Base-by-base conservation (phyloP, 2,797 vertebrate species). In the Dendrocincla tyrannina region DNA sequence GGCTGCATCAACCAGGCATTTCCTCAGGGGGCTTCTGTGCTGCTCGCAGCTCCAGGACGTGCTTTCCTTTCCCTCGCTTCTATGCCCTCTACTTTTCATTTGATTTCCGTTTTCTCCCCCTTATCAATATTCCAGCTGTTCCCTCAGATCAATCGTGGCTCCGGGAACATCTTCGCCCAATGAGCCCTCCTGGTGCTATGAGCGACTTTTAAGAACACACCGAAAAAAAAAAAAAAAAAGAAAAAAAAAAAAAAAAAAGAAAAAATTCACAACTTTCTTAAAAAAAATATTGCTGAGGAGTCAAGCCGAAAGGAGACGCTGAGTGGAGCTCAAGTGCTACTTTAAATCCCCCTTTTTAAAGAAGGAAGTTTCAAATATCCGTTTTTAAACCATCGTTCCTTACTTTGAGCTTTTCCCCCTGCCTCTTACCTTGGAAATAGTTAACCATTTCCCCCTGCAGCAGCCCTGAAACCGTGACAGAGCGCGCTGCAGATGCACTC, bases 51-150 rank as follows among this genome's bases (percentile, higher is more conserved):
- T 83, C 78, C 84, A 17, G 84, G 66, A 78, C 84, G 90, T 78
- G 78, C 73, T 88, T 83, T 67, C 66, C 78, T 83, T 91, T 49
- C 84, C 59, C 72, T 78, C 27, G 49, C 84, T 91, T 83, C 84
- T 88, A 23, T 42, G 58, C 12, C 12, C 77, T 90, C 84, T 22
- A 93, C 91, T 91, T 95, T 66, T 95, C 96, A 94, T 96, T 96
- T 93, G 95, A 96, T 97, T 97, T 98, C 97, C 96, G 91, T 91
- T 97, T 96, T 33, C 47, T 25, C n/a, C 84, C 78, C 72, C 84
- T 91, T 91, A 91, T 88, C 90, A 91, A 88, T 91, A 91, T 83
- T 88, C 85, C 90, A 73, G 90, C 59, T 91, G 84, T 60, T 83
- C 24, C 17, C 47, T 67, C 72, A 19, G 53, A 73, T 88, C 55